A percentile compares a stretch with the other conserved stretches of the same genome.
Conservation (phyloP, 2,888 invertebrate genomes). For the Liopterus haemorrhoidalis region DNA sequence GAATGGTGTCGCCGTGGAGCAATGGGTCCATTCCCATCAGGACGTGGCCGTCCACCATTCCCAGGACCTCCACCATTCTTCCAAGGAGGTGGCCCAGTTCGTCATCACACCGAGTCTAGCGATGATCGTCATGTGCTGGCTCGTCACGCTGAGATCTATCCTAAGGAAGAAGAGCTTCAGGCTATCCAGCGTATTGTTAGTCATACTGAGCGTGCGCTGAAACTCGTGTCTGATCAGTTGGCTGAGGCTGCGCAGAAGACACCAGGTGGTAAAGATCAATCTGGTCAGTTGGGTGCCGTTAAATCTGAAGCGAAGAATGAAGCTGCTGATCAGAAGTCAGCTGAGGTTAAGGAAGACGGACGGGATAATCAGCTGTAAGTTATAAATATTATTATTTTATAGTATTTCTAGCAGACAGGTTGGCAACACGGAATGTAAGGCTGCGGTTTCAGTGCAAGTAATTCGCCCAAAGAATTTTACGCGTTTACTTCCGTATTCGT, state of each 20-base stretch:
- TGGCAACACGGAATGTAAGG: conserved; percentile 27
- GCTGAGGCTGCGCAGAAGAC: conserved; percentile 52
- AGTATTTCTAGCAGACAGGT: conserved; percentile 24
- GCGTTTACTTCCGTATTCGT: too few species aligned
- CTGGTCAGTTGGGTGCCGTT: conserved; percentile 31
- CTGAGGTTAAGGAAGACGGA: conserved; percentile 59
- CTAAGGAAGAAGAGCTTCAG: conserved; percentile 81
- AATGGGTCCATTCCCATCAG: conserved; percentile 49
- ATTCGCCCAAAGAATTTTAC: too few species aligned
- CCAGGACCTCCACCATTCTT: conserved; percentile 48
- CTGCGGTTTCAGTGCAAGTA: too few species aligned
- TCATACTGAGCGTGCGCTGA: conserved; percentile 88
- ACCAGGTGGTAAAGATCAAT: conserved; percentile 35
- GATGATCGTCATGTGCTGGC: conserved; percentile 94
- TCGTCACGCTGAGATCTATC: conserved; percentile 90
- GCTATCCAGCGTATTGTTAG: conserved; percentile 88
- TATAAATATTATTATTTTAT: conserved; percentile 5
- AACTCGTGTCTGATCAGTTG: conserved; percentile 86
- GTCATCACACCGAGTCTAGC: conserved; percentile 81
- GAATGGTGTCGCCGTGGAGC: conserved; percentile 66
- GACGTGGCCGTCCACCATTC: conserved; percentile 43
- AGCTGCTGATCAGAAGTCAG: conserved; percentile 40
- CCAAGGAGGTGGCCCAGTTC: conserved; percentile 55
- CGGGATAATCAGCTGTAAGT: conserved; percentile 73
- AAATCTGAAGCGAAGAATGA: conserved; percentile 35